These are phyloP conservation scores for Phasianus colchicus DNA, from an alignment of 2,113 vertebrate genomes.

Conservation along the genomic window DNA sequence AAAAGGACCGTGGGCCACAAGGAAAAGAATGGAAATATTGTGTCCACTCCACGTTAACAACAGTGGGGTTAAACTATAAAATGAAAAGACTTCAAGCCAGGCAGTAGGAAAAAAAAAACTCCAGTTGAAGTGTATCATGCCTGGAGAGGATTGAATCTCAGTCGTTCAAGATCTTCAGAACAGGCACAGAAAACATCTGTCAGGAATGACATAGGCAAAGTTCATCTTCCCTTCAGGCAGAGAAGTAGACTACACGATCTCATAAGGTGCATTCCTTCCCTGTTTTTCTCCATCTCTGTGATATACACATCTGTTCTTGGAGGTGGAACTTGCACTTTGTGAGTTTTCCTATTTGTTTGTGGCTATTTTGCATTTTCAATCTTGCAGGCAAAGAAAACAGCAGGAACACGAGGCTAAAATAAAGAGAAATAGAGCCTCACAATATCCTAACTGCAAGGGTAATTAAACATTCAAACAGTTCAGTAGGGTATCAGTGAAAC, in stretches of 20 bases:
- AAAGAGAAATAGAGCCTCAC: not conserved
- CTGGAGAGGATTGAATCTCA: not conserved
- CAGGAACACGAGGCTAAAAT: not conserved
- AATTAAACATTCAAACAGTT: constrained; percentile 24
- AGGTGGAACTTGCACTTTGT: not conserved
- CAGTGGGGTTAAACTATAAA: not conserved
- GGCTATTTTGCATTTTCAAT: not conserved
- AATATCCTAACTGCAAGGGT: not conserved
- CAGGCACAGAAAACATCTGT: not conserved
- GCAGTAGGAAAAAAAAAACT: rapidly evolving
- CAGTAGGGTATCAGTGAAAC: not conserved
- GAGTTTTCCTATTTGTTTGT: not conserved
- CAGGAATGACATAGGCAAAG: not conserved
- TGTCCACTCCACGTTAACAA: not conserved
- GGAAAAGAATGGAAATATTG: not conserved
- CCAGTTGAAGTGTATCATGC: not conserved
- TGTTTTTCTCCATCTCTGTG: not conserved
- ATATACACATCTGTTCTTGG: not conserved
- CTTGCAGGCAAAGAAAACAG: not conserved
- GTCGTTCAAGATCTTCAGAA: not conserved
- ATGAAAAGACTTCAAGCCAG: not conserved
- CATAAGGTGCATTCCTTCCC: not conserved
- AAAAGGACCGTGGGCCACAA: not conserved
- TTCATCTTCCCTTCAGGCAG: not conserved
- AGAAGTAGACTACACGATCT: not conserved